Base-by-base conservation (phyloP, 2,888 invertebrate species). In the Escarpia spicata region DNA sequence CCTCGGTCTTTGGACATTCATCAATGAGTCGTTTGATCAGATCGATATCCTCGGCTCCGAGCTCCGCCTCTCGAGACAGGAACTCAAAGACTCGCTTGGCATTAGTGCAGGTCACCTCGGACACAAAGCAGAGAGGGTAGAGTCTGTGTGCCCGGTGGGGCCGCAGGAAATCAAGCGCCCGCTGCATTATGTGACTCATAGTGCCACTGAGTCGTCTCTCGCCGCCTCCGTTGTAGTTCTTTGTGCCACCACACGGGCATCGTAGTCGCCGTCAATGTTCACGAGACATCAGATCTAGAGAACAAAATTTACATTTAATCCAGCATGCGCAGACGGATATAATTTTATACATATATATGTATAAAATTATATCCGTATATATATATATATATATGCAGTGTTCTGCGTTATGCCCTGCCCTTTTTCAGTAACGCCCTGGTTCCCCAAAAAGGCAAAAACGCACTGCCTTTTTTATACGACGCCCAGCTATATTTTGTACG, bases 101-200 rank as follows among this genome's bases (percentile, higher is more conserved):
- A 91, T 93, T 93, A 45, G 92, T 93, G 15, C 94, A 90, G 8
- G 94, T 93, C 31, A 89, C 89, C 60, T 94, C 94, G 26, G 93
- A 93, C 19, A 94, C 94, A 92, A 93, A 94, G 92, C 94, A 94
- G 15, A 94, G 92, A 9, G 94, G 94, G 92, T 93, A 93, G 43
- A 94, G 93, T 91, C 94, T 92, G 92, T 94, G 93, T 43, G 94
- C 92, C 44, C 94, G 92, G 45, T 94, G 94, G 26, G 94, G 94
- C 52, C 94, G 91, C 91, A 94, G 91, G 31, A 94, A 93, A 91
- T 94, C 94, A 92, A 94, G 92, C 8, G 94, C 94, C 90, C 93
- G 94, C 93, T 94, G 94, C 90, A 94, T 93, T n/a, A 94, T 94
- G 91, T 94, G 93, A 31, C 92, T 94, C 94, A 94, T 94, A 91